A percentile compares a stretch with the other conserved stretches of the same genome.
Conservation (phyloP, 2,113 vertebrate genomes). For the Zingel zingel region DNA sequence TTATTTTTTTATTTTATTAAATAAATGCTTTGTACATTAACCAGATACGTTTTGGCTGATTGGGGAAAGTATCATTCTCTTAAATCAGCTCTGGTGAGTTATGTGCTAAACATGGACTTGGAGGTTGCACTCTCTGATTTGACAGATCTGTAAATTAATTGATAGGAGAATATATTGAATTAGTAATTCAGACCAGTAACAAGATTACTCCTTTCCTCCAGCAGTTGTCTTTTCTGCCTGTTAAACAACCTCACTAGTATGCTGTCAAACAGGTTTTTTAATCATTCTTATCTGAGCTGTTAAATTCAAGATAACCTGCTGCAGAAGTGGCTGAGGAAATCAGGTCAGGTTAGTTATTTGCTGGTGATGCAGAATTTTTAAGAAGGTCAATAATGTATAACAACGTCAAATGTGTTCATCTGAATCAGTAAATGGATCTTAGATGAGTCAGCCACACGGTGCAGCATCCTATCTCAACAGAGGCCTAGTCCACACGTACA, state of each 20-base stretch:
- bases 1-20: not conserved
- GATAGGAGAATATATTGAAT: not conserved
- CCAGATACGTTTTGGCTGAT: accelerated
- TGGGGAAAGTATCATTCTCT: not conserved
- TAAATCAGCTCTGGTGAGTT: not conserved
- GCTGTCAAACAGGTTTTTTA: not conserved
- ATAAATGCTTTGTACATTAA: not conserved
- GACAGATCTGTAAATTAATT: not conserved
- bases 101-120: not conserved
- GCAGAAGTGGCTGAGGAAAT: not conserved
- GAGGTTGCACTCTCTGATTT: not conserved
- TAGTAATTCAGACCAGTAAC: not conserved
- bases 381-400: not conserved
- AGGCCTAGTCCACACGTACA: no score
- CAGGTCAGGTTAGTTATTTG: not conserved
- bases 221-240: not conserved
- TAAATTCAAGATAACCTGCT: not conserved
- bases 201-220: not conserved
- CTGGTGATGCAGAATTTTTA: not conserved
- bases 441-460: not conserved
- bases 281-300: not conserved
- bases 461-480: no score
- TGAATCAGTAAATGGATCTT: not conserved
- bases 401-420: not conserved
- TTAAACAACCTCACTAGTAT: not conserved